Evolutionary conservation across 2,797 vertebrate species (phyloP).

Genomic region (Psittacula echo): DNA sequence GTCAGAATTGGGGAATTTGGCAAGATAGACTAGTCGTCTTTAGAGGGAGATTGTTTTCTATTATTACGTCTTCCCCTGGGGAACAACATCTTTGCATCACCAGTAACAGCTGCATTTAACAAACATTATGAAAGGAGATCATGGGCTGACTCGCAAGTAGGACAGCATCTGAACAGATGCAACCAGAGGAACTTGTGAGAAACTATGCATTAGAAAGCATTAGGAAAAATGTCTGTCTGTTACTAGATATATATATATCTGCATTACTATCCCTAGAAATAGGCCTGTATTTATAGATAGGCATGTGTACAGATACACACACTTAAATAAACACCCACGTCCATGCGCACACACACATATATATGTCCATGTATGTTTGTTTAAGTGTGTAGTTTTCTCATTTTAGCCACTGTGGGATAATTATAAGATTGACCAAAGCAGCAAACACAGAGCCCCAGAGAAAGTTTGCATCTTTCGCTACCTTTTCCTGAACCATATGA

Average conservation of each 20-base stretch:
- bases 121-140: neutral
- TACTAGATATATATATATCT: neutral
- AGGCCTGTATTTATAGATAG: neutral
- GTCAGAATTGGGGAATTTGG: neutral
- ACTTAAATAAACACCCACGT: neutral
- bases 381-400: neutral
- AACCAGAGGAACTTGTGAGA: neutral
- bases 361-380: neutral
- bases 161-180: neutral
- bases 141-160: neutral
- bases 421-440: neutral
- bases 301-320: neutral
- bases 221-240: neutral
- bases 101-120: constrained; percentile 33
- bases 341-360: accelerated
- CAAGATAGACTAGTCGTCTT: neutral
- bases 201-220: neutral
- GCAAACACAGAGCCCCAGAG: neutral
- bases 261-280: neutral
- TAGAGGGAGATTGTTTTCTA: constrained; percentile 22
- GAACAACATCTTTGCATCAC: constrained; percentile 46
- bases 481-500: neutral
- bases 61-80: constrained; percentile 28
- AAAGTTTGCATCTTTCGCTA: neutral
- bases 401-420: neutral